Evolutionary conservation across 2,113 vertebrate species (phyloP).

Genomic region (Ginglymostoma cirratum): DNA sequence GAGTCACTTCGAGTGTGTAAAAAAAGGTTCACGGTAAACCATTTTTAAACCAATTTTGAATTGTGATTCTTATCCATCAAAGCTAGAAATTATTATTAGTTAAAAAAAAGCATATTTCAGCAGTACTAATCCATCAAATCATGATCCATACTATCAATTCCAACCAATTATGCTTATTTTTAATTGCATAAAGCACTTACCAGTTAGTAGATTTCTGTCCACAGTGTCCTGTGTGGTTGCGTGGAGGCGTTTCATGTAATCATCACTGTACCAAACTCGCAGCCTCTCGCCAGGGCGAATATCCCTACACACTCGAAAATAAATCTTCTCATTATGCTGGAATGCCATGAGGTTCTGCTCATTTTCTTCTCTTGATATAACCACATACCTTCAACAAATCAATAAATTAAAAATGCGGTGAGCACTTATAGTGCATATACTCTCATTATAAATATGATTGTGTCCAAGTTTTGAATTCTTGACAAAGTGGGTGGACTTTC

Average conservation of each 20-base stretch:
- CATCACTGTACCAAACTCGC: conserved; percentile 86
- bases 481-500: neutral
- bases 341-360: conserved; percentile 86
- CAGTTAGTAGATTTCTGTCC: conserved; percentile 67
- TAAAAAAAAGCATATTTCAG: neutral
- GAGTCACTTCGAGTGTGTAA: neutral
- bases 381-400: conserved; percentile 67
- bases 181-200: conserved; percentile 54
- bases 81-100: neutral
- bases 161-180: neutral
- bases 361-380: conserved; percentile 74
- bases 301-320: conserved; percentile 75
- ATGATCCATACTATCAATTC: neutral
- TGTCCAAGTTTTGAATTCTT: neutral
- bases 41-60: neutral
- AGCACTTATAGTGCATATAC: neutral
- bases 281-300: conserved; percentile 73
- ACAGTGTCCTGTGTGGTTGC: conserved; percentile 78
- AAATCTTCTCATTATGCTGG: conserved; percentile 77
- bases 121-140: neutral
- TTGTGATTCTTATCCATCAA: neutral
- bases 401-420: neutral
- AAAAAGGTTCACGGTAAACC: neutral
- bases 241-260: conserved; percentile 81
- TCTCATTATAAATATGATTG: neutral